Base-by-base conservation (phyloP, 2,797 vertebrate genomes). In the Pipistrellus kuhlii region DNA sequence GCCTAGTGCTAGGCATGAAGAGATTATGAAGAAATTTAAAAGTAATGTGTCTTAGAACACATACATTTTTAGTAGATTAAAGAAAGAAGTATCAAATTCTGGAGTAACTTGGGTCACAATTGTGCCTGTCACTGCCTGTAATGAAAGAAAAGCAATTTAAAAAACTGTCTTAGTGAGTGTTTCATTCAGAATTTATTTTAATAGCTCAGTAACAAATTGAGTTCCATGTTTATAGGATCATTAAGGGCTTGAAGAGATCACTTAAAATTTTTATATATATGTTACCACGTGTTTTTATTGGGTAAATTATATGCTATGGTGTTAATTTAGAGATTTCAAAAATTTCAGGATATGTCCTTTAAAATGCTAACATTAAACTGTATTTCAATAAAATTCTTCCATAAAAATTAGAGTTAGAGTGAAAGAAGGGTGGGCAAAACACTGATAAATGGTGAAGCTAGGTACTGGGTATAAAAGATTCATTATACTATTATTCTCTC, bases 141-240 rank as follows among this genome's bases (percentile, higher is more conserved):
- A 82, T 30, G 38, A 83, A 86, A 93, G 27, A 80, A 85, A 81
- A 32, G 20, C 53, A 68, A 88, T 76, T 0, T 57, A 38, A 86
- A 94, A 90, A 88, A 57, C 25, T 78, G 2, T 55, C 91, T 88
- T 76, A 66, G 30, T 53, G 32, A 66, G 30, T 53, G 32, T 80
- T 94, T 32, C 17, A 84, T 64, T 91, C 76, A 48, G 53, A 90
- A 41, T 73, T 91, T 81, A 90, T 71, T 88, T 80, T 88, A 95
- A 44, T 38, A 85, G 46, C 21, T 93, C 76, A 90, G 35, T 62
- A 90, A 88, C 11, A 11, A 27, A 93, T 57, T 69, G 80, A 84
- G 44, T 71, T 81, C 30, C 46, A 30, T 25, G 92, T 85, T 86
- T 84, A 84, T n/a, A 87, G 38, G 44, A 75, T 59, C 51, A 86